A percentile compares a stretch with the other conserved stretches of the same genome.
These are phyloP conservation scores for Chionomys nivalis DNA, from an alignment of 2,113 vertebrate genomes.

Conservation along the genomic window DNA sequence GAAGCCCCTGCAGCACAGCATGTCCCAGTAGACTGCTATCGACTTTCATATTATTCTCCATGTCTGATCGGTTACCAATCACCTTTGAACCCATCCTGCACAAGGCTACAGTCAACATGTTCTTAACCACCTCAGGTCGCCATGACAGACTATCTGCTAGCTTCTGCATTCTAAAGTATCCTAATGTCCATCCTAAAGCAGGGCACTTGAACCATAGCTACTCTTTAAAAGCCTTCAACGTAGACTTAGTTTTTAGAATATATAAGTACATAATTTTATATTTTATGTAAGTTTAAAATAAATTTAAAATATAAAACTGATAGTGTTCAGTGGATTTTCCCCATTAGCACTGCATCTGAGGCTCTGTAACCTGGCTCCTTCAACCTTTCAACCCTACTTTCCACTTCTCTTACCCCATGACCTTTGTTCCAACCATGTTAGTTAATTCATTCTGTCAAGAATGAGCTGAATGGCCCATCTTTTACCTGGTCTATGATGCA, in stretches of 20 bases:
- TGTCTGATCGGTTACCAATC: background rate
- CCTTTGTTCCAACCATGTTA: background rate
- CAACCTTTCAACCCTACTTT: constrained; percentile 40
- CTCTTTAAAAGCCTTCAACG: constrained; percentile 25
- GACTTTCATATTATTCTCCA: background rate
- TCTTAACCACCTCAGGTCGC: background rate
- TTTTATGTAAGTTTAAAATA: background rate
- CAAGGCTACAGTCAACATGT: background rate
- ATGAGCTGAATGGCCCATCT: background rate
- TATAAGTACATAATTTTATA: background rate
- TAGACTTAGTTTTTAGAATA: background rate
- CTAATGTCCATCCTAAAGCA: background rate
- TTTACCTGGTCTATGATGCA: background rate
- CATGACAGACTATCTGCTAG: background rate
- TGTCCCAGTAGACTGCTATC: background rate
- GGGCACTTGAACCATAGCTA: background rate
- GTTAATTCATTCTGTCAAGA: background rate
- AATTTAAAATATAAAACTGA: background rate
- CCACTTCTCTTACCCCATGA: background rate
- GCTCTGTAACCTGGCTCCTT: background rate
- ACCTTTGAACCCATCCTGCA: constrained; percentile 6
- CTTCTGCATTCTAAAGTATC: background rate
- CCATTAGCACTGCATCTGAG: background rate
- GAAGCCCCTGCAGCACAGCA: background rate
- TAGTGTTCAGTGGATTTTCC: background rate